Base-by-base conservation (phyloP, 37 sponge, comb jelly and placozoan genomes). In the Cliona cf. orientalis region DNA sequence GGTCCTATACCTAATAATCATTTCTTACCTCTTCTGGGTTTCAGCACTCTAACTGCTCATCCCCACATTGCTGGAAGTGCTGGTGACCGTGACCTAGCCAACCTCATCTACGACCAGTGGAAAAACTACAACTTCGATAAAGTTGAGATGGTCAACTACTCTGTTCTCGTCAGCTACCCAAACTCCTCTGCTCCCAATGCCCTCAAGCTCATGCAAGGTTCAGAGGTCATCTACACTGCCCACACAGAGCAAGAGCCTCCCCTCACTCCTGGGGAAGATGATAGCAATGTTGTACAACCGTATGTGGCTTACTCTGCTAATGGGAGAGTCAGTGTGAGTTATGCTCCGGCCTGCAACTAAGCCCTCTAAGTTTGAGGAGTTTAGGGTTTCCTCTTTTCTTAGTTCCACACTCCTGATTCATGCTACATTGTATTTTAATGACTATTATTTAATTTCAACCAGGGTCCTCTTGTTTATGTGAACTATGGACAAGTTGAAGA, bases 381-480 rank as follows among this genome's bases (percentile, higher is more conserved):
- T n/a, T n/a, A n/a, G n/a, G n/a, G n/a, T n/a, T n/a, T n/a, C n/a
- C n/a, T n/a, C n/a, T n/a, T n/a, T n/a, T n/a, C n/a, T n/a, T n/a
- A n/a, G n/a, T n/a, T n/a, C n/a, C n/a, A n/a, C n/a, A n/a, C n/a
- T n/a, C n/a, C n/a, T n/a, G n/a, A n/a, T n/a, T n/a, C n/a, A n/a
- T n/a, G n/a, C n/a, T n/a, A n/a, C n/a, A n/a, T 49, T 49, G 55
- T 49, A 49, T 17, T 49, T 49, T 49, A 49, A 49, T 19, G 19
- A 2, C 19, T 66, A 17, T 35, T 34, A 29, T 36, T 29, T 66
- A 2, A 3, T 9, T 66, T 32, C 37, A 19, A 33, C 1, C 49
- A 88, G 83, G 95, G 91, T 43, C 56, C 65, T 39, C 82, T 92
- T 28, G 88, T 95, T 25, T 95, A 95, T 80, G 96, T 95, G 19